Percentiles rank a stretch among this genome's conserved stretches.
Evolutionary conservation across 2,113 vertebrate genomes (phyloP).

Genomic region (Mirza zaza): DNA sequence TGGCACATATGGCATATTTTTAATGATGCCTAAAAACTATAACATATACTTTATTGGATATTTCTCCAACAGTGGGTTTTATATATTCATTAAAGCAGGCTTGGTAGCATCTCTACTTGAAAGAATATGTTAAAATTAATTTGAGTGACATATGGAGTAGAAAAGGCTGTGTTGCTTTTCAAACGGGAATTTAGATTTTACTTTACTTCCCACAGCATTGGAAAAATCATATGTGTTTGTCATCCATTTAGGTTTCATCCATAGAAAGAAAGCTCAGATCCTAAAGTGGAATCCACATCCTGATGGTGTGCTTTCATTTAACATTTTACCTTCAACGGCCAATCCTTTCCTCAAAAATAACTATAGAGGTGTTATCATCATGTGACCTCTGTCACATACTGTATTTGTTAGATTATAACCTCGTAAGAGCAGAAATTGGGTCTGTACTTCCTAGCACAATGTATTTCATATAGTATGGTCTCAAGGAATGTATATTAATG

Average conservation of each 20-base stretch:
- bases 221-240: neutral
- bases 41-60: neutral
- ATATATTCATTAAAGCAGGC: neutral
- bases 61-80: neutral
- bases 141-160: neutral
- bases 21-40: neutral
- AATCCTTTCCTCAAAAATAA: slow-evolving; percentile 38
- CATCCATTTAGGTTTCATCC: neutral
- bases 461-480: neutral
- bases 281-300: slow-evolving; percentile 10
- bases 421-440: neutral
- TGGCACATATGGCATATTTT: neutral
- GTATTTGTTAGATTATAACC: neutral
- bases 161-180: slow-evolving; percentile 30
- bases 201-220: slow-evolving; percentile 15
- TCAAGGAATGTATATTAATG: neutral
- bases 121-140: neutral
- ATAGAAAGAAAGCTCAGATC: slow-evolving; percentile 49
- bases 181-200: neutral
- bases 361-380: neutral
- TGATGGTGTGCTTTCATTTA: neutral
- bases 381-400: neutral
- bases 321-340: neutral
- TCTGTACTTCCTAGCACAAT: neutral
- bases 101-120: neutral